These are phyloP conservation scores for Pseudachorutes palmiensis DNA, from an alignment of 1,140 invertebrate genomes.

Conservation along the genomic window DNA sequence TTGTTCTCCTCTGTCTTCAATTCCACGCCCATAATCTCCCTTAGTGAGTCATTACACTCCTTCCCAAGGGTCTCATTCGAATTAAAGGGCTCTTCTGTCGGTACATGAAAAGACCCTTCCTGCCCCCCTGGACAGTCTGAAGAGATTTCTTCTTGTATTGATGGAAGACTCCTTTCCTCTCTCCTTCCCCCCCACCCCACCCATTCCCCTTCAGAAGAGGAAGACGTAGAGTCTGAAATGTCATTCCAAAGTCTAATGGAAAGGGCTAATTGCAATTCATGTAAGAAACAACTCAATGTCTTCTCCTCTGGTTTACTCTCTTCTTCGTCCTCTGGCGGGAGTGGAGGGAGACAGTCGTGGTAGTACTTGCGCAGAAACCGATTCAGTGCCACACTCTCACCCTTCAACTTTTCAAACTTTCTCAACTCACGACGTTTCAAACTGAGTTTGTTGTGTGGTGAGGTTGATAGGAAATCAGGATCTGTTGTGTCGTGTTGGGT, in stretches of 20 bases:
- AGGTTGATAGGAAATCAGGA: conserved; percentile 32
- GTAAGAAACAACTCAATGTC: conserved; percentile 13
- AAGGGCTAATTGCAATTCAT: neutral
- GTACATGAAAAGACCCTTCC: no score
- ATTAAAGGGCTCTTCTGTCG: no score
- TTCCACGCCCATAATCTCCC: no score
- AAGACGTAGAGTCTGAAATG: neutral
- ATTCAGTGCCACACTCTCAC: conserved; percentile 31
- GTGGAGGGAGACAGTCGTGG: conserved; percentile 33
- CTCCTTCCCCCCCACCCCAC: no score
- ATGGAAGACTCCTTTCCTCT: no score
- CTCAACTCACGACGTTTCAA: conserved; percentile 32
- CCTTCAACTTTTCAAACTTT: conserved; percentile 30
- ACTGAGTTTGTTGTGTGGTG: conserved; percentile 28
- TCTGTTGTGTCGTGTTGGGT: conserved; percentile 32
- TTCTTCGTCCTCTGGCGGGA: conserved; percentile 35
- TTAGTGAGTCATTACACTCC: no score
- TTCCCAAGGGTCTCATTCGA: no score
- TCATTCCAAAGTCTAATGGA: neutral
- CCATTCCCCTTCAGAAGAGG: no score
- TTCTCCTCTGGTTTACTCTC: conserved; percentile 32
- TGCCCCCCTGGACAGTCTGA: no score
- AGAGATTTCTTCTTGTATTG: no score
- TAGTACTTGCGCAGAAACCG: conserved; percentile 33
- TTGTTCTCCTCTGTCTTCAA: no score